phyloP scores from a whole-genome alignment of 2,888 invertebrate species.

The Lepidonotus clava region DNA sequence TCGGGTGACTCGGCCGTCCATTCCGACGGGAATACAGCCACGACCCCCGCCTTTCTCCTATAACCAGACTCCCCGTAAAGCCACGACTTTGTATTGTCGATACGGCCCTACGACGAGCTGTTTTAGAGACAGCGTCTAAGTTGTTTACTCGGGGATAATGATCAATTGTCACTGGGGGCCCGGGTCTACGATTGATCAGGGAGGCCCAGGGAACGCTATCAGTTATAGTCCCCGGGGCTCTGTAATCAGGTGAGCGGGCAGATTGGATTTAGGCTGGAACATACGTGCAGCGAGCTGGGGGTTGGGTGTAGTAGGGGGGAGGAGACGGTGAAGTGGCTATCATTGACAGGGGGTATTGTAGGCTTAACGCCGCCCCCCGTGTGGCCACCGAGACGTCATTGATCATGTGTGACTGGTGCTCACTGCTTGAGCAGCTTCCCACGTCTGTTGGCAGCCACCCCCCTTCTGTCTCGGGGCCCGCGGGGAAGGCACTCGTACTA shows the following conservation, averaged over 20 bases:
- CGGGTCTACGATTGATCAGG: neutral
- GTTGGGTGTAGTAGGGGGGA: neutral
- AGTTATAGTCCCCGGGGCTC: neutral
- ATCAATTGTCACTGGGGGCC: too few relatives aligned
- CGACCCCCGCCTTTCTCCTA: too few relatives aligned
- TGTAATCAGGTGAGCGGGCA: too few relatives aligned
- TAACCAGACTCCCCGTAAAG: too few relatives aligned
- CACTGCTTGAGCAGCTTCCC: neutral
- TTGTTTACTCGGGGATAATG: too few relatives aligned
- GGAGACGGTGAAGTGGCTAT: neutral
- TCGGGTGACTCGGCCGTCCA: neutral
- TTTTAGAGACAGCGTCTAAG: too few relatives aligned
- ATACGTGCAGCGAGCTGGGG: too few relatives aligned
- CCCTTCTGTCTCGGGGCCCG: too few relatives aligned
- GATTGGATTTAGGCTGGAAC: too few relatives aligned
- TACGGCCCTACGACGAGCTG: too few relatives aligned
- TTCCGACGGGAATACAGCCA: neutral
- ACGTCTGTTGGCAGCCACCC: neutral
- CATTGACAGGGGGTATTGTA: neutral
- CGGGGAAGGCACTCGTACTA: too few relatives aligned
- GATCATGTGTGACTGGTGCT: neutral
- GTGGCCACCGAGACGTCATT: neutral
- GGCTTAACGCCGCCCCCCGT: neutral
- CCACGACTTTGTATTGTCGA: too few relatives aligned
- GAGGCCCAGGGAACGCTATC: neutral